These are phyloP conservation scores for Bathynomus jamesi DNA, from an alignment of 1,140 invertebrate genomes.

Conservation along the genomic window DNA sequence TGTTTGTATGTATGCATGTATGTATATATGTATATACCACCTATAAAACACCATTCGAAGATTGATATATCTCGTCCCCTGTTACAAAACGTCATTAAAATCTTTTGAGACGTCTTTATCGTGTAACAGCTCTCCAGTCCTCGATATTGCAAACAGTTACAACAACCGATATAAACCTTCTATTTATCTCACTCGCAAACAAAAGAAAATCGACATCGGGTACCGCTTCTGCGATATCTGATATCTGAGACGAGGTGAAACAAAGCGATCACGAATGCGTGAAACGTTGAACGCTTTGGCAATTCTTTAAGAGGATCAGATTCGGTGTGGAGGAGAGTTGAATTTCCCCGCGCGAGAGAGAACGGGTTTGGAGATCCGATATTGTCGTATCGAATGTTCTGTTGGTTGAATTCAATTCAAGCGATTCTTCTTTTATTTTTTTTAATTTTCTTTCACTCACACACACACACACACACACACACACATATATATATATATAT, in stretches of 20 bases:
- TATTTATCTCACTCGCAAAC: not conserved
- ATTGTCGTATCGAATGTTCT: not conserved
- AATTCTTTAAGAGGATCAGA: not conserved
- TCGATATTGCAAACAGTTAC: not conserved
- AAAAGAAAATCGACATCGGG: not conserved
- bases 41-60: not conserved
- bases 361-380: not conserved
- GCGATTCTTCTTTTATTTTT: not conserved
- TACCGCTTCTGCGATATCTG: not conserved
- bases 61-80: not conserved
- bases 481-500: not conserved
- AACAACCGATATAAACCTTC: not conserved
- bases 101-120: not conserved
- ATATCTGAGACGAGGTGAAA: not conserved
- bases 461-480: not conserved
- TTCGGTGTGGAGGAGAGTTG: not conserved
- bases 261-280: not conserved
- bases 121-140: not conserved
- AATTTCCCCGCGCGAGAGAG: not conserved
- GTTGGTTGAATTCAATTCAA: not conserved
- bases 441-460: not conserved
- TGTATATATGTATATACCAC: constrained; percentile 3
- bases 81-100: not conserved
- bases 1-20: not conserved
- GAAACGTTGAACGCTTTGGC: not conserved